Base-by-base conservation (phyloP, 2,113 vertebrate species). In the Megatriorchis doriae region DNA sequence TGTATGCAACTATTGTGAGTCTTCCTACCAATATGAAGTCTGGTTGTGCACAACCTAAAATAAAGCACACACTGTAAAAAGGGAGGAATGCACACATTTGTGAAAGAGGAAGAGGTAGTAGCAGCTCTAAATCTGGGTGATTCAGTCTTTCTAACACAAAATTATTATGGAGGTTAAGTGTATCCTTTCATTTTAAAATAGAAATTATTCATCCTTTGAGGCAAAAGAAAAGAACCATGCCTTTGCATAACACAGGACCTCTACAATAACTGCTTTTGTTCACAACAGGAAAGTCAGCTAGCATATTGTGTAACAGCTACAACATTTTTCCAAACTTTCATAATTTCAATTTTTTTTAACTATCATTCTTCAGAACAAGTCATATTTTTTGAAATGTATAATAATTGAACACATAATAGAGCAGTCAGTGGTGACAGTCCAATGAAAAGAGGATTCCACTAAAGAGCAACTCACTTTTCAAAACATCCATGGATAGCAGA, bases 401-500 rank as follows among this genome's bases (percentile, higher is more conserved):
- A 74, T 82, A 88, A 93, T 25, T 93, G 71, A 96, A 81, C 48
- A 83, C 45, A 94, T 65, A 96, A 96, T 91, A 86, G 88, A 93
- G 42, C 81, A 94, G 79, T 77, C 85, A 94, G 45, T 77, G 53
- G 66, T 88, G 92, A 94, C 81, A 95, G 58, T 80, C 74, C 90
- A 66, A 52, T 90, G 90, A 94, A 94, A 96, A 92, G 84, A 88
- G 31, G 48, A 87, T 93, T 82, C 85, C 84, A 77, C 90, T 86
- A 86, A 74, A 88, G 87, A 74, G 50, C 29, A 95, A 70, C 45
- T 70, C 1, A 0, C 71, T 92, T 91, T 88, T 96, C 89, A 93
- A 92, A 90, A 70, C 67, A 92, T 52, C 29, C 29, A 42, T 1
- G 80, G 85, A 86, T 53, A 94, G 81, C 32, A 70, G 58, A 92